A percentile compares a stretch with the other conserved stretches of the same genome.
Evolutionary conservation across 2,113 vertebrate genomes (phyloP).

Genomic region (Typhlomys cinereus): DNA sequence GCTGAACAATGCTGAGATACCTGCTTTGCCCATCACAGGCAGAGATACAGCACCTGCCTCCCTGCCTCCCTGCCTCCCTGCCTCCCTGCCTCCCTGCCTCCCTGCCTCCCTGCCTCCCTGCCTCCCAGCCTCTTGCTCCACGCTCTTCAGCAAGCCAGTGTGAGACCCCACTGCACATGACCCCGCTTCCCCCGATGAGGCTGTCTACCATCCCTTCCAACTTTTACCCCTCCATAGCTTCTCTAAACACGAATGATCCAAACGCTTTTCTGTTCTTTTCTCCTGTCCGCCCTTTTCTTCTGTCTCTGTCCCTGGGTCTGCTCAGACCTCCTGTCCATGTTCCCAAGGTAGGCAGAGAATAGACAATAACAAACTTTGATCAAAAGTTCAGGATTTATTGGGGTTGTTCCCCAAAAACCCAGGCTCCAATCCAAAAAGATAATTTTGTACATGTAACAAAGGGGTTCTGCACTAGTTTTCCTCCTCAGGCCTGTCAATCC

Average conservation of each 20-base stretch:
- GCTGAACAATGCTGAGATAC: not conserved
- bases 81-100: too few relatives aligned
- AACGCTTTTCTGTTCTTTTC: not conserved
- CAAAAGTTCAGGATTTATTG: not conserved
- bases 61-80: too few relatives aligned
- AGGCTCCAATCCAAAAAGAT: conserved; percentile 11
- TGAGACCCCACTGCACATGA: not conserved
- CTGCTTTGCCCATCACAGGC: not conserved
- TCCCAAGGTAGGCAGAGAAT: not conserved
- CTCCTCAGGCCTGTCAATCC: not conserved
- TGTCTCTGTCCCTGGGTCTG: not conserved
- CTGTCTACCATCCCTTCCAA: not conserved
- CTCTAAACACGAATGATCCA: not conserved
- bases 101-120: too few relatives aligned
- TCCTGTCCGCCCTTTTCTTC: not conserved
- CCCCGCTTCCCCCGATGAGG: too few relatives aligned
- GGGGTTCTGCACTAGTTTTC: not conserved
- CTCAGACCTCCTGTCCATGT: not conserved
- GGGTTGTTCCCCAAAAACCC: not conserved
- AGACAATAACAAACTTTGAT: not conserved
- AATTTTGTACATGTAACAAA: conserved; percentile 5
- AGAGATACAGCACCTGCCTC: not conserved
- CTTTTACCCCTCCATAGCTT: not conserved
- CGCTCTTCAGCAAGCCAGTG: not conserved
- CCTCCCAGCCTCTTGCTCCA: too few relatives aligned